Evolutionary conservation across 2,797 vertebrate species (phyloP), one percentile per base, ranked within the genome.

Genomic region (Yasuhikotakia modesta): DNA sequence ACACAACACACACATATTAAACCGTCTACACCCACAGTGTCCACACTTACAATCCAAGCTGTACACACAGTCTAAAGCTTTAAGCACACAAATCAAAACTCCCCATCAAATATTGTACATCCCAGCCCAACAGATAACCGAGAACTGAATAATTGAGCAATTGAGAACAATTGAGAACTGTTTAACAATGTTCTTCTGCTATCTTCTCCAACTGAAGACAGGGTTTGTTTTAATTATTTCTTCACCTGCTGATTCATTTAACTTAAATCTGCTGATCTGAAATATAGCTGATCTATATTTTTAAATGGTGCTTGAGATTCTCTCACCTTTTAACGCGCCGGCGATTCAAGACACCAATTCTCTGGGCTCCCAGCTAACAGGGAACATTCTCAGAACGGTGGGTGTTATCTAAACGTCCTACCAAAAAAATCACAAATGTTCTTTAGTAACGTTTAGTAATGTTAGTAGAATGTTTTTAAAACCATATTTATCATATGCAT

Each of bases 201-300:
- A 35, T 45, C 52, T 72, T 35, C 71, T 50, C 16, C 1, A 21
- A 53, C 39, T 53, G n/a, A n/a, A n/a, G n/a, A n/a, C 30, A 48
- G 35, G 73, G 58, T 65, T 66, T 73, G 17, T 22, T 16, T 16
- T 10, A 27, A 27, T 17, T 11, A 22, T 24, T 27, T 24, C 19
- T 66, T 53, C 39, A 22, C 66, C 30, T n/a, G 45, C 35, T 22
- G 19, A 57, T 46, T 72, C 48, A 53, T 79, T 68, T 66, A 81
- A 69, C 78, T 64, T 24, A 39, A 65, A 75, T 69, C 27, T 35
- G 8, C 61, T 81, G 46, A 69, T 70, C n/a, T n/a, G n/a, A n/a
- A n/a, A n/a, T n/a, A n/a, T n/a, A n/a, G n/a, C n/a, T n/a, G n/a
- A n/a, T n/a, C n/a, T n/a, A n/a, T n/a, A n/a, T n/a, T n/a, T n/a